Conservation (phyloP, 2,888 invertebrate genomes). For the Nycteola revayana region DNA sequence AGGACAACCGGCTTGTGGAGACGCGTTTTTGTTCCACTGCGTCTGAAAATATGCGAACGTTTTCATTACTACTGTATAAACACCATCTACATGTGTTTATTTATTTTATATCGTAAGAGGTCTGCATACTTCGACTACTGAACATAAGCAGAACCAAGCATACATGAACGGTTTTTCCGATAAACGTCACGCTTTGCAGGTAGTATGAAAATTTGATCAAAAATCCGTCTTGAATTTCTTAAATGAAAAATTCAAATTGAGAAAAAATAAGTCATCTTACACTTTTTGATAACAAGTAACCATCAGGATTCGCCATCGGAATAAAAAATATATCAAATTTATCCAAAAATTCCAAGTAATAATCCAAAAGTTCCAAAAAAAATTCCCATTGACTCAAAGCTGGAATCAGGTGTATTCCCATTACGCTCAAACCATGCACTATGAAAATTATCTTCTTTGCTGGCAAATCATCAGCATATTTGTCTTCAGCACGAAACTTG, state of each 20-base stretch:
- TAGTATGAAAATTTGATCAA: no score
- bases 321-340: slow-evolving; percentile 67
- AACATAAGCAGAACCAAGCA: no score
- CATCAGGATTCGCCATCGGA: slow-evolving; percentile 71
- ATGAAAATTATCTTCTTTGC: slow-evolving; percentile 67
- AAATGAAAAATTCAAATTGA: no score
- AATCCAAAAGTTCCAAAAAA: slow-evolving; percentile 41
- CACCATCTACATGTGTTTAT: no score
- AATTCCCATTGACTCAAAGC: slow-evolving; percentile 25
- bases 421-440: slow-evolving; percentile 58
- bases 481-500: slow-evolving; percentile 44
- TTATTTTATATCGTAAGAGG: no score
- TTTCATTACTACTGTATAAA: no score
- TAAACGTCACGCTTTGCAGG: no score
- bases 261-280: no score
- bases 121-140: no score
- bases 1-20: slow-evolving; percentile 54
- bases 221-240: no score
- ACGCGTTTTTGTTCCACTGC: slow-evolving; percentile 53
- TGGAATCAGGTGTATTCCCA: slow-evolving; percentile 38
- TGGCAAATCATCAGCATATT: slow-evolving; percentile 49
- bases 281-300: no score
- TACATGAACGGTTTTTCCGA: no score
- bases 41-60: slow-evolving; percentile 6
- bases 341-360: slow-evolving; percentile 55